Evolutionary conservation across 2,113 vertebrate species (phyloP).

Genomic region (human (Homo sapiens)): DNA sequence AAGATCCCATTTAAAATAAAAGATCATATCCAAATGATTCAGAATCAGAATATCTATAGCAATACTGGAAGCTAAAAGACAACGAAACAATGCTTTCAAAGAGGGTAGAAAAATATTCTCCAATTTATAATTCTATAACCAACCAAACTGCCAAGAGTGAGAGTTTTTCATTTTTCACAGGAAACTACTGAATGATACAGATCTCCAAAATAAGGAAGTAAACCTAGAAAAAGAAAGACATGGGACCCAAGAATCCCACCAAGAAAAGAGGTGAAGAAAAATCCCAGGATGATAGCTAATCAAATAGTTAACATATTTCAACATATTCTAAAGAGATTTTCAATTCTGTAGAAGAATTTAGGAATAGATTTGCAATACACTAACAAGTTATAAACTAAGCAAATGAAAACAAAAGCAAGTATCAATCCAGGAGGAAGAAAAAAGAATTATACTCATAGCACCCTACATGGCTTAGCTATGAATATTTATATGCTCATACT

Average conservation of each 20-base stretch:
- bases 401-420: not conserved
- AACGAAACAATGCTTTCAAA: not conserved
- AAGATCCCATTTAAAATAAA: conserved; percentile 57
- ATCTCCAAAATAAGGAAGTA: not conserved
- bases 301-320: not conserved
- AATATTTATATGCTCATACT: not conserved
- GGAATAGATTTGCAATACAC: not conserved
- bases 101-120: not conserved
- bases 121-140: not conserved
- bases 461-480: not conserved
- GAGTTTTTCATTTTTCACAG: not conserved
- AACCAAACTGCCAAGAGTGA: not conserved
- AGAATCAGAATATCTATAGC: not conserved
- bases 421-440: not conserved
- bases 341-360: not conserved
- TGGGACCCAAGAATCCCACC: not conserved
- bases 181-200: not conserved
- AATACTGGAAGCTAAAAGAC: not conserved
- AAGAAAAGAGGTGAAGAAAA: not conserved
- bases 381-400: not conserved
- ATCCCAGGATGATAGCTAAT: accelerated
- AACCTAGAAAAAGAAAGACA: not conserved
- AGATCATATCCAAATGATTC: not conserved
- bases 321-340: not conserved
- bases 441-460: not conserved